Percentiles rank a stretch among this genome's conserved stretches.
Evolutionary conservation across 2,113 vertebrate species (phyloP).

Genomic region (Phylloscopus trochiloides): DNA sequence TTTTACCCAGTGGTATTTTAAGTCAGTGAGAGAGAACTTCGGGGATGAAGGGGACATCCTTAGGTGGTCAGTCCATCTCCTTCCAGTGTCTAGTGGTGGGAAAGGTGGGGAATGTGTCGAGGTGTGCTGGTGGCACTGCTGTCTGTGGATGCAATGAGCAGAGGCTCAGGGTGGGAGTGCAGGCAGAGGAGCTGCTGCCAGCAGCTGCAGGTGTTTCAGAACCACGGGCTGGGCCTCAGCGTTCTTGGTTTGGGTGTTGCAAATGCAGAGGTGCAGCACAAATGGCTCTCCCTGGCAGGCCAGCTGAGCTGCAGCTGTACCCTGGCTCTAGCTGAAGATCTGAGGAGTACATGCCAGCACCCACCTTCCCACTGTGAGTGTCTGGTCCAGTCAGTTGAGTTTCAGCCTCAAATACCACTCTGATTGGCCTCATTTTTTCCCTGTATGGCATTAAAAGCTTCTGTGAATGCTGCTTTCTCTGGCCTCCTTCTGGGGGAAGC

Average conservation of each 20-base stretch:
- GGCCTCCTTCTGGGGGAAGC: neutral
- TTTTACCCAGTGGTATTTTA: neutral
- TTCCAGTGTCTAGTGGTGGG: neutral
- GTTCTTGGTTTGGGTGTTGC: neutral
- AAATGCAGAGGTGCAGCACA: neutral
- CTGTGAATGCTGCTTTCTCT: neutral
- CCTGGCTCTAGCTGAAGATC: neutral
- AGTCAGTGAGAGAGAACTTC: neutral
- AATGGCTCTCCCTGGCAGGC: neutral
- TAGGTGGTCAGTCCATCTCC: neutral
- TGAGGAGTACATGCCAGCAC: accelerated
- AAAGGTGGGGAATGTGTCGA: neutral
- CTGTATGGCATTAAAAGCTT: neutral
- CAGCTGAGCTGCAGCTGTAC: neutral
- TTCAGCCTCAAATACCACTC: neutral
- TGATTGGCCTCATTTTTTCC: neutral
- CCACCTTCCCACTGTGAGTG: neutral
- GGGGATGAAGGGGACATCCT: neutral
- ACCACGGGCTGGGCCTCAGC: neutral
- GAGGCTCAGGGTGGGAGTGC: neutral
- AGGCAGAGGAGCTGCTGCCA: neutral
- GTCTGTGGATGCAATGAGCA: neutral
- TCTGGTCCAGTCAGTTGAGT: neutral
- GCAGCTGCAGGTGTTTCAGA: neutral
- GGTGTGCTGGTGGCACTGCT: neutral